Evolutionary conservation across 2,888 invertebrate species (phyloP).

Genomic region (Philereme vetulata): DNA sequence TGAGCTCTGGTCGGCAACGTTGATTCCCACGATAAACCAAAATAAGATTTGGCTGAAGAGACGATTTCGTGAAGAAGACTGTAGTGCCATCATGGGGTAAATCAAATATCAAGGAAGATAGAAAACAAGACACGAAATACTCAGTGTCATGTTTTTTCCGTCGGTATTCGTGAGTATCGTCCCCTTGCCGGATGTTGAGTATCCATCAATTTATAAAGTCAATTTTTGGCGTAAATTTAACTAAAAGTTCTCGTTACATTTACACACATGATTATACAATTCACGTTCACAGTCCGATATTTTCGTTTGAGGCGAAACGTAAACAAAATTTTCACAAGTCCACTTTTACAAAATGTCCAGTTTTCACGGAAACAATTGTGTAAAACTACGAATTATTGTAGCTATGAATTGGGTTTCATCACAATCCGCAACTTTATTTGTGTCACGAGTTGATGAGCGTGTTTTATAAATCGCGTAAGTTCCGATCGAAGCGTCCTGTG

Average conservation of each 20-base stretch:
- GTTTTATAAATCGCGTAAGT: slow-evolving; percentile 72
- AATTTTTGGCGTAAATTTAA: slow-evolving; percentile 64
- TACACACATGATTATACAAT: slow-evolving; percentile 58
- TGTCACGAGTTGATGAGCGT: slow-evolving; percentile 68
- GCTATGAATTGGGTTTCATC: slow-evolving; percentile 32
- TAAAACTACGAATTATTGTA: slow-evolving; percentile 29
- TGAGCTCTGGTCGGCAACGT: slow-evolving; percentile 78
- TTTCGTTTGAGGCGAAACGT: slow-evolving; percentile 35
- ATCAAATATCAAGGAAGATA: slow-evolving; percentile 79
- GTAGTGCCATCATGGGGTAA: slow-evolving; percentile 74
- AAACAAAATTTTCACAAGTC: slow-evolving; percentile 56
- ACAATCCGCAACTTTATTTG: slow-evolving; percentile 50
- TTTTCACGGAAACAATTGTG: slow-evolving; percentile 24
- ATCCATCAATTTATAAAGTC: slow-evolving; percentile 80
- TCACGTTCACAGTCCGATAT: slow-evolving; percentile 35
- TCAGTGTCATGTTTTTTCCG: slow-evolving; percentile 83
- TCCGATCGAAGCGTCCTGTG: slow-evolving; percentile 70
- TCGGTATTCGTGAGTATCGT: slow-evolving; percentile 74
- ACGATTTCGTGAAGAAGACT: slow-evolving; percentile 61
- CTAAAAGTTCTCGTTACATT: slow-evolving; percentile 62
- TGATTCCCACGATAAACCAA: slow-evolving; percentile 73
- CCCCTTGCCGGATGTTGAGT: slow-evolving; percentile 77
- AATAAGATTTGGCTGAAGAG: slow-evolving; percentile 69
- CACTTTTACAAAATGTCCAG: slow-evolving; percentile 48
- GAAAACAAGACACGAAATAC: slow-evolving; percentile 76